phyloP scores from a whole-genome alignment of 2,797 vertebrate genomes.

The Oreonectes daqikongensis region DNA sequence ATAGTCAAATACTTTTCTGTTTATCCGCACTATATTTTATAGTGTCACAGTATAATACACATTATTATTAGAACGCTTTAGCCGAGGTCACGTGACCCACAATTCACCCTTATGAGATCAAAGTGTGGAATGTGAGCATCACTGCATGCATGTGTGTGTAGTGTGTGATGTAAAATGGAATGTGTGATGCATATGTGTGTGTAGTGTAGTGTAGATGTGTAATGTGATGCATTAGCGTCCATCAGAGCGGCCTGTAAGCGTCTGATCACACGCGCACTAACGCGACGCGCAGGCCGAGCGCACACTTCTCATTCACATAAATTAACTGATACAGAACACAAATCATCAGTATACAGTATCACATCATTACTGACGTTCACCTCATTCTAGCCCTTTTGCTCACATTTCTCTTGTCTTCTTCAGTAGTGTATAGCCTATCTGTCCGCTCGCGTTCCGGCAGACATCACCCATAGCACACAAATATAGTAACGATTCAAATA shows the following conservation, averaged over 20 bases:
- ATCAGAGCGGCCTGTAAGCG: background rate
- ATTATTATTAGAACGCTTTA: background rate
- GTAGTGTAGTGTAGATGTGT: background rate
- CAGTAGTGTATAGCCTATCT: background rate
- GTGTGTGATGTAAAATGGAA: no score
- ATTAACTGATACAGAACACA: background rate
- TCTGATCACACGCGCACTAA: background rate
- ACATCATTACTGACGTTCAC: background rate
- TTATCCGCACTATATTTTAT: no score
- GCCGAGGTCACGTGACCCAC: background rate
- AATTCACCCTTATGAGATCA: background rate
- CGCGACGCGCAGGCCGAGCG: background rate
- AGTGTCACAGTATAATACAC: background rate
- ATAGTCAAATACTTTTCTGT: no score
- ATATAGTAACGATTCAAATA: slow-evolving; percentile 1
- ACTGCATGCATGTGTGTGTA: no score
- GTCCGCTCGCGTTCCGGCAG: background rate
- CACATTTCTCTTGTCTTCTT: background rate
- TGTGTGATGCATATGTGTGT: no score
- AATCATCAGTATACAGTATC: background rate
- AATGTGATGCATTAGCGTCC: background rate
- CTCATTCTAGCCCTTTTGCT: background rate
- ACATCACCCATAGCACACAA: background rate
- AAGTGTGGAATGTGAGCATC: no score
- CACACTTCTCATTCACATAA: background rate